Conservation (phyloP, 2,113 vertebrate genomes). For the Vidua macroura region DNA sequence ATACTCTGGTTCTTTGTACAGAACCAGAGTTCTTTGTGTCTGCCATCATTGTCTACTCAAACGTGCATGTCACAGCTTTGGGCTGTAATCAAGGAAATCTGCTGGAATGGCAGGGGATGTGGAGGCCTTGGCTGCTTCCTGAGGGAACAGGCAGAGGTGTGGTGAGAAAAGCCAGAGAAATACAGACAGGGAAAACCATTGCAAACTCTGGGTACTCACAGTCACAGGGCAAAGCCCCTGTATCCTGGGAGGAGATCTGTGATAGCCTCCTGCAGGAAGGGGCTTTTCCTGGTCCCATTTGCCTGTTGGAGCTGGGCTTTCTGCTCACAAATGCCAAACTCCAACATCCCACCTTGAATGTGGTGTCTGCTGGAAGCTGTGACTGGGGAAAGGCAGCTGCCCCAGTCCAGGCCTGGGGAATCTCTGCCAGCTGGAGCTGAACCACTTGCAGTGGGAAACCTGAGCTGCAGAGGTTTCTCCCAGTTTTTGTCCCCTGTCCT, state of each 20-base stretch:
- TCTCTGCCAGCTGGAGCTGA: not conserved
- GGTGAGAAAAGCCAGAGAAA: not conserved
- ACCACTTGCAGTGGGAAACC: not conserved
- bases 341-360: rapidly evolving
- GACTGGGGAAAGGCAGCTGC: not conserved
- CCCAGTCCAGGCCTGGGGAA: not conserved
- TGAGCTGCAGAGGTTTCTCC: not conserved
- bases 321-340: not conserved
- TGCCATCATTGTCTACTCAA: rapidly evolving
- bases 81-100: not conserved
- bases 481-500: not conserved
- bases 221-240: not conserved
- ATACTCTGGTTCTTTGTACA: not conserved
- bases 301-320: not conserved
- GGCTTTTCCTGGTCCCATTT: not conserved
- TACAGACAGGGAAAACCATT: rapidly evolving
- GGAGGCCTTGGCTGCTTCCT: not conserved
- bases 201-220: not conserved
- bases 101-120: not conserved
- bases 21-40: not conserved
- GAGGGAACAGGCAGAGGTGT: not conserved
- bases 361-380: not conserved
- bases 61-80: not conserved
- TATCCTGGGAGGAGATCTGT: not conserved
- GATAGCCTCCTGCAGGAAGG: not conserved